Evolutionary conservation across 2,888 invertebrate genomes (phyloP).

Genomic region (Harpalus rufipes): DNA sequence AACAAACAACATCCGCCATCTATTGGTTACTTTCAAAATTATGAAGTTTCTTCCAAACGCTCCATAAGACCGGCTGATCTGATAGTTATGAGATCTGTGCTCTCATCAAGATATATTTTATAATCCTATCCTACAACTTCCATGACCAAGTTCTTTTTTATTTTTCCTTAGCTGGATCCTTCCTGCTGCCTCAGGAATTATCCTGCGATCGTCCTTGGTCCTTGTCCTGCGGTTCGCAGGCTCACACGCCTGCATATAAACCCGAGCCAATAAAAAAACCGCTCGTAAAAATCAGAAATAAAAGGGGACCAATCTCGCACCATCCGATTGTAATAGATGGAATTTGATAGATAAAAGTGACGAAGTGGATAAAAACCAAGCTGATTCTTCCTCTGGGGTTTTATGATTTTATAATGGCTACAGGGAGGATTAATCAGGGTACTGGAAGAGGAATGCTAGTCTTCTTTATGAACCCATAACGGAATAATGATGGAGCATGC

Average conservation of each 20-base stretch:
- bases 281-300: constrained; percentile 67
- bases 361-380: constrained; percentile 43
- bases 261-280: constrained; percentile 60
- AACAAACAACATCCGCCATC: too few relatives aligned
- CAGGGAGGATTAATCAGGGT: constrained; percentile 31
- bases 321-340: constrained; percentile 66
- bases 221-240: constrained; percentile 48
- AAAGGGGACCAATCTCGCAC: constrained; percentile 64
- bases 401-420: constrained; percentile 45
- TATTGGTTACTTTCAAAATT: too few relatives aligned
- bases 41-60: too few relatives aligned
- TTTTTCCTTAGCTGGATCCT: constrained; percentile 9
- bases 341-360: constrained; percentile 66
- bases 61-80: too few relatives aligned
- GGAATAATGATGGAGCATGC: constrained; percentile 27
- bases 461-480: constrained; percentile 8
- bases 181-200: constrained; percentile 52
- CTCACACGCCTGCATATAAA: constrained; percentile 57
- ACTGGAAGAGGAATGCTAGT: constrained; percentile 20
- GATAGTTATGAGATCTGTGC: too few relatives aligned
- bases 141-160: not conserved
- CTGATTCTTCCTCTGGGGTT: constrained; percentile 22
- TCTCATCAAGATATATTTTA: constrained; percentile 7
- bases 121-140: not conserved
- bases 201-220: constrained; percentile 31